Percentiles rank a stretch among this genome's conserved stretches.
Evolutionary conservation across 2,888 invertebrate species (phyloP).

Genomic region (Choristoneura rosaceana): DNA sequence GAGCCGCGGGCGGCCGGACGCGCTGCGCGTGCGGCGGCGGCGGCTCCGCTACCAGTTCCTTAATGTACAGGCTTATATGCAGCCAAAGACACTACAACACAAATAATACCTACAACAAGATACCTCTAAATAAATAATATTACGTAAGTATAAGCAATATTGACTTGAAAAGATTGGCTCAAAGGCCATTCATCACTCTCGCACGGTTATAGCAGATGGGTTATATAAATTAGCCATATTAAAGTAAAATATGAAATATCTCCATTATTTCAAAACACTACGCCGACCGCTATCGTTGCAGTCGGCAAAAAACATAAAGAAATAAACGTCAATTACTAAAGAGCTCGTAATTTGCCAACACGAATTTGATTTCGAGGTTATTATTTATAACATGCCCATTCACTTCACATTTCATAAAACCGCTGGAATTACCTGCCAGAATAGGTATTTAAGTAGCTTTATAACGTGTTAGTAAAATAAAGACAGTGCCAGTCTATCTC

Average conservation of each 20-base stretch:
- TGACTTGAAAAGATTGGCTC: constrained; percentile 29
- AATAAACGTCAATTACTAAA: constrained; percentile 56
- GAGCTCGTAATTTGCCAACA: constrained; percentile 66
- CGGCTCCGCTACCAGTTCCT: neutral
- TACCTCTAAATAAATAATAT: constrained; percentile 33
- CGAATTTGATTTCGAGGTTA: constrained; percentile 58
- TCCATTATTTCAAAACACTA: constrained; percentile 4
- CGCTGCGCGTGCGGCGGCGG: neutral
- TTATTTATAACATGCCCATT: neutral
- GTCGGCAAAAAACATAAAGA: constrained; percentile 3
- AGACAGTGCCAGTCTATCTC: neutral
- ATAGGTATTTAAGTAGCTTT: neutral
- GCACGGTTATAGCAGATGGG: constrained; percentile 32
- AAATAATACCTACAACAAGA: constrained; percentile 29
- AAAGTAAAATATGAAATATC: constrained; percentile 6
- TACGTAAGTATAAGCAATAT: constrained; percentile 28
- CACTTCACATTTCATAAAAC: neutral
- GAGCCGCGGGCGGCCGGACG: neutral
- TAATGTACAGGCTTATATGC: constrained; percentile 13
- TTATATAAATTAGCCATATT: neutral
- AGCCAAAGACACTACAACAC: constrained; percentile 17
- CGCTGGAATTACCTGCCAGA: neutral
- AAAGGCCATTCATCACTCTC: constrained; percentile 39
- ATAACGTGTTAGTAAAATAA: constrained; percentile 1
- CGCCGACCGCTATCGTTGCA: constrained; percentile 1